Evolutionary conservation across 2,888 invertebrate genomes (phyloP), one percentile per base, ranked within the genome.

Genomic region (Synanthedon myopaeformis): DNA sequence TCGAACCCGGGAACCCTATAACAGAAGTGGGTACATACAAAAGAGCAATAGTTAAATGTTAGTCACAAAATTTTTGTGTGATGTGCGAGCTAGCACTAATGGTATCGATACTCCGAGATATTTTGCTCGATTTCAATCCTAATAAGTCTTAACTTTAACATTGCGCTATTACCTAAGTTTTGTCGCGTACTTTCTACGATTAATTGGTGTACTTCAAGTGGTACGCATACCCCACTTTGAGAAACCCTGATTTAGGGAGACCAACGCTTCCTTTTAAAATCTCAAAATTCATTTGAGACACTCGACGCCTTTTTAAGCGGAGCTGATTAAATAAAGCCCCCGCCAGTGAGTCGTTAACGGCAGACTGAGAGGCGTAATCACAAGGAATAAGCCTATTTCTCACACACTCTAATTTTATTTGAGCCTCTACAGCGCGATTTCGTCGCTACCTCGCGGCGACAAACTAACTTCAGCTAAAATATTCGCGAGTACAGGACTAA

Each of bases 311-410:
- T 65, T 63, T 61, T 63, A 64, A 63, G 66, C 63, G n/a, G 42
- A 17, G 52, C 42, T 57, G 57, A 54, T 56, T 52, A 54, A 54
- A 54, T 51, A 55, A 53, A 54, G 52, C 49, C 45, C 51, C 52
- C n/a, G 45, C 14, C 45, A n/a, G 45, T 45, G 48, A 35, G 55
- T 51, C 54, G 41, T 54, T 49, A 53, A 51, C 54, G 17, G 51
- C 49, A 61, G 55, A 54, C 61, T 66, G 65, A 57, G 45, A 45
- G 45, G 14, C 45, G 66, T 71, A 70, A 71, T 73, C 69, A 64
- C 59, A 55, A 59, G 60, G 58, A 69, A 64, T 72, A 69, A 72
- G 70, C 69, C 62, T 68, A 66, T 72, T 75, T 63, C 66, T 65
- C 66, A 57, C 57, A 57, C 56, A 58, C 59, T 64, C 59, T 69